Base-by-base conservation (phyloP, 2,797 vertebrate genomes). In the Esox masquinongy region DNA sequence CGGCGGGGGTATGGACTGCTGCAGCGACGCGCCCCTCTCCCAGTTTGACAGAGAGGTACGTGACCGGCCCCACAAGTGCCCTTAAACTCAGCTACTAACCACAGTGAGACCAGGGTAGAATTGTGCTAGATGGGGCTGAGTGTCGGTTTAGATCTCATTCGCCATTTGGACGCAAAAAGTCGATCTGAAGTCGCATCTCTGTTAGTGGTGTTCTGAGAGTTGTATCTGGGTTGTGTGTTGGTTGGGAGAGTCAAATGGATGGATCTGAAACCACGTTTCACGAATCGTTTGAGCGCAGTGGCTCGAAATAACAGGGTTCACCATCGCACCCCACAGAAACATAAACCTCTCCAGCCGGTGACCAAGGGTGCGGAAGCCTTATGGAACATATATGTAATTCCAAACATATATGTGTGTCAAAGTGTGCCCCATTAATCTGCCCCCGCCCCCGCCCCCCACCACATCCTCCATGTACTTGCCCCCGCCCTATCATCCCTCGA, bases 41-140 rank as follows among this genome's bases (percentile, higher is more conserved):
- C 97, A 98, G 92, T 98, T 95, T 0, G 98, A 99, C 73, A 93
- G 97, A 90, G 98, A 99, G 97, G 98, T 99, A 80, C 93, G 93
- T 90, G 4, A 16, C 47, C 16, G 12, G 6, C n/a, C 56, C 24
- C 4, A 15, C 16, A 50, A n/a, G 22, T 16, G 14, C 6, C 8
- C 47, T 51, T 29, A 51, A 70, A 70, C 39, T 68, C 36, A 31
- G 3, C 50, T 26, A 31, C 69, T 71, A 71, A 31, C 49, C 16
- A 47, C 43, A 34, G 7, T 34, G 64, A 39, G 36, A 8, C 36
- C 36, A 39, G 36, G 64, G 64, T 34, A 34, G 49, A 50, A 51
- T 71, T 26, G 8, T 31, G 14, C 19, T 49, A 26, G 15, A 16
- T 31, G 16, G 43, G n/a, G 56, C 11, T 61, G 56, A 11, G 12